These are phyloP conservation scores for Mylabris sibirica DNA, from an alignment of 2,888 invertebrate genomes.

Conservation along the genomic window DNA sequence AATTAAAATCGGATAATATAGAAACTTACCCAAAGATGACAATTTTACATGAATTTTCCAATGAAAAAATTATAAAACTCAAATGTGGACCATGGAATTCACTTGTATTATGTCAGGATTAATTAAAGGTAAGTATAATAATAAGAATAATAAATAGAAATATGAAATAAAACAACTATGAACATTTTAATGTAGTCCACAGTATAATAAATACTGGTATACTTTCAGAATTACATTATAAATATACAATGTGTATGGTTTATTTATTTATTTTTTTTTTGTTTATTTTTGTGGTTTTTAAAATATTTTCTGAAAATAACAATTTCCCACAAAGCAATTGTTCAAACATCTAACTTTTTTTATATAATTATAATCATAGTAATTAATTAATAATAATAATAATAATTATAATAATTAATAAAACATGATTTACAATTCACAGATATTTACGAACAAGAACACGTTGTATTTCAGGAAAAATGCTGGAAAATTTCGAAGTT, in stretches of 20 bases:
- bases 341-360: slow-evolving; percentile 62
- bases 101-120: slow-evolving; percentile 46
- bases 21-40: slow-evolving; percentile 52
- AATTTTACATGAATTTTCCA: slow-evolving; percentile 46
- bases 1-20: slow-evolving; percentile 67
- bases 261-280: too few relatives aligned
- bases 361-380: slow-evolving; percentile 1
- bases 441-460: slow-evolving; percentile 61
- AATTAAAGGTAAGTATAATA: neutral
- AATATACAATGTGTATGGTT: slow-evolving; percentile 66
- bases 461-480: slow-evolving; percentile 55
- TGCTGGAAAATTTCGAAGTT: slow-evolving; percentile 34
- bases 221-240: slow-evolving; percentile 66
- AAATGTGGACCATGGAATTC: slow-evolving; percentile 65
- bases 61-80: slow-evolving; percentile 45
- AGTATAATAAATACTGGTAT: slow-evolving; percentile 67
- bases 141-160: neutral
- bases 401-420: slow-evolving; percentile 47
- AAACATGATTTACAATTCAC: slow-evolving; percentile 61
- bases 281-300: slow-evolving; percentile 61
- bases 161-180: slow-evolving; percentile 48
- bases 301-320: slow-evolving; percentile 66
- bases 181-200: slow-evolving; percentile 62
- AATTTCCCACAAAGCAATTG: slow-evolving; percentile 65
- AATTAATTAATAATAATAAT: slow-evolving; percentile 6